phyloP scores from a whole-genome alignment of 2,888 invertebrate species.

The Crepidodera aurea region DNA sequence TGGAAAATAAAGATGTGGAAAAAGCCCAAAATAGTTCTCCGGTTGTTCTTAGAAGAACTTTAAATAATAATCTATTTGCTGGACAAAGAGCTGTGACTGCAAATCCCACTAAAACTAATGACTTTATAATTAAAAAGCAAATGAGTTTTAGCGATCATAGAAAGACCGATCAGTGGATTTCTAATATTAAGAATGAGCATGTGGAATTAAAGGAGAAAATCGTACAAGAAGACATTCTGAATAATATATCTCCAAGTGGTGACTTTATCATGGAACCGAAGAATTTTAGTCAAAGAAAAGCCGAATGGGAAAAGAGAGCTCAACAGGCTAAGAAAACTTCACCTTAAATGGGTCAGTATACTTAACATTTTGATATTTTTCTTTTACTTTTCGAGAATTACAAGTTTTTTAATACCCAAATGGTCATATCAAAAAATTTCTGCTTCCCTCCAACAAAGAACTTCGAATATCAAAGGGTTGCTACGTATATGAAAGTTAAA shows the following conservation, averaged over 20 bases:
- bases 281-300: constrained; percentile 77
- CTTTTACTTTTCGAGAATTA: constrained; percentile 1
- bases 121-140: constrained; percentile 54
- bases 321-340: constrained; percentile 71
- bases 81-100: constrained; percentile 54
- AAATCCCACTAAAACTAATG: constrained; percentile 48
- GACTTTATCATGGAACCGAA: constrained; percentile 68
- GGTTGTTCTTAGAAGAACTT: constrained; percentile 53
- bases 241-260: constrained; percentile 47
- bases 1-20: constrained; percentile 31
- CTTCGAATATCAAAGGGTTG: too few species aligned
- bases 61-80: constrained; percentile 51
- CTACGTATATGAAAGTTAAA: too few species aligned
- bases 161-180: constrained; percentile 57
- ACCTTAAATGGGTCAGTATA: constrained; percentile 27
- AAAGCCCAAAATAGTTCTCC: constrained; percentile 36
- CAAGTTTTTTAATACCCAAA: too few species aligned
- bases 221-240: constrained; percentile 44
- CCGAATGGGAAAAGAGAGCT: constrained; percentile 81
- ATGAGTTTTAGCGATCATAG: constrained; percentile 51
- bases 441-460: too few species aligned
- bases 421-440: too few species aligned
- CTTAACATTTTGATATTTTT: not conserved
- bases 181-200: constrained; percentile 50
- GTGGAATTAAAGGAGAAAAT: constrained; percentile 46